Conservation (phyloP, 1,140 invertebrate species). For the Nilaparvata lugens region DNA sequence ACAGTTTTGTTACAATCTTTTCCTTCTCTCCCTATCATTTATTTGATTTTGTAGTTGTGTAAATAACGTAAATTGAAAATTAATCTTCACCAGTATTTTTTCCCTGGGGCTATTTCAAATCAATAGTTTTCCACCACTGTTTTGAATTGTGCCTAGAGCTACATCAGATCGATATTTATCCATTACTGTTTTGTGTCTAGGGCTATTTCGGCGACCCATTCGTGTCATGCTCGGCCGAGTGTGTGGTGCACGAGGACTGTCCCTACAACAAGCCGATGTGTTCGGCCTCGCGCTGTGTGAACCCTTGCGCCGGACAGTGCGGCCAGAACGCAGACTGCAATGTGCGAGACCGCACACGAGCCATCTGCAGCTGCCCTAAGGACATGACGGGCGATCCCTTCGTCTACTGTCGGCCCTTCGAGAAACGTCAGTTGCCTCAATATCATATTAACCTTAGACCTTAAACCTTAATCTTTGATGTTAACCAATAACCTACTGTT, state of each 20-base stretch:
- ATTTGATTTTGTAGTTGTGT: too few species aligned
- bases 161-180: too few species aligned
- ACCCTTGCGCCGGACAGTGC: slow-evolving; percentile 71
- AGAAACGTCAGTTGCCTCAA: slow-evolving; percentile 47
- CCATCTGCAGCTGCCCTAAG: slow-evolving; percentile 73
- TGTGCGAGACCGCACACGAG: slow-evolving; percentile 58
- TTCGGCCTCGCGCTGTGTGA: slow-evolving; percentile 65
- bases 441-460: neutral
- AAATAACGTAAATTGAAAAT: too few species aligned
- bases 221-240: slow-evolving; percentile 62
- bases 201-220: slow-evolving; percentile 67
- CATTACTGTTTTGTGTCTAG: slow-evolving; percentile 33
- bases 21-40: too few species aligned
- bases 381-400: slow-evolving; percentile 84
- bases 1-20: too few species aligned
- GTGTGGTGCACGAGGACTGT: slow-evolving; percentile 61
- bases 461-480: too few species aligned
- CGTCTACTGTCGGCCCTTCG: slow-evolving; percentile 65
- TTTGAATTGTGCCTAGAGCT: too few species aligned
- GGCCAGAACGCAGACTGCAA: slow-evolving; percentile 72
- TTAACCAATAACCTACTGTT: too few species aligned
- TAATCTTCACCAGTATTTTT: too few species aligned
- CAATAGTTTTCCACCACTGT: too few species aligned
- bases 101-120: too few species aligned
- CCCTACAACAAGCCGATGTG: slow-evolving; percentile 66